These are phyloP conservation scores for Torymus aiolomorphi DNA, from an alignment of 2,888 invertebrate genomes.

Conservation along the genomic window DNA sequence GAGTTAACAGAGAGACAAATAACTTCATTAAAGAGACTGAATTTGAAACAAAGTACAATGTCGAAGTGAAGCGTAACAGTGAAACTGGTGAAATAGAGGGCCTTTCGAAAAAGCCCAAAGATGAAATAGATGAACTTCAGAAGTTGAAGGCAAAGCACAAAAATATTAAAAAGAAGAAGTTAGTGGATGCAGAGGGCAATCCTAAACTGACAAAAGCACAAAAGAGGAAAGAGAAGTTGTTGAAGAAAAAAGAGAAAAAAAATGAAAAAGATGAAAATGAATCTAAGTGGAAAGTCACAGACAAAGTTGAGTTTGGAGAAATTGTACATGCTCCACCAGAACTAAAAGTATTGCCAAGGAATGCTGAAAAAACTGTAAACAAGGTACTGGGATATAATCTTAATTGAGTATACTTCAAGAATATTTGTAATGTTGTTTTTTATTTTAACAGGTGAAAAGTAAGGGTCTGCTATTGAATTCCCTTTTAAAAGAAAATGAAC, in stretches of 20 bases:
- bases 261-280: conserved; percentile 74
- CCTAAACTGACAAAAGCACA: conserved; percentile 77
- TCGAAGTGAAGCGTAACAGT: conserved; percentile 78
- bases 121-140: conserved; percentile 77
- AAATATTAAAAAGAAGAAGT: conserved; percentile 69
- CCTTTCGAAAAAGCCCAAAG: conserved; percentile 77
- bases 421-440: conserved; percentile 20
- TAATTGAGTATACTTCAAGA: not conserved
- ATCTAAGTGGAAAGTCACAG: conserved; percentile 76
- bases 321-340: conserved; percentile 85
- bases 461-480: conserved; percentile 81
- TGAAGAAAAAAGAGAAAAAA: conserved; percentile 76
- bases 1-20: conserved; percentile 82
- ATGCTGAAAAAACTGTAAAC: conserved; percentile 74
- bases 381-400: conserved; percentile 66
- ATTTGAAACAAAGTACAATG: conserved; percentile 81
- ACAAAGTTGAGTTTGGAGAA: conserved; percentile 86
- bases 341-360: conserved; percentile 78
- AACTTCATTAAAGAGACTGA: conserved; percentile 80
- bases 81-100: conserved; percentile 77
- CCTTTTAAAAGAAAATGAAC: conserved; percentile 63
- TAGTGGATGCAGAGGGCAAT: conserved; percentile 22
- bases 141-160: conserved; percentile 71
- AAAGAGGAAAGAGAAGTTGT: conserved; percentile 77
- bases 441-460: conserved; percentile 79